These are phyloP conservation scores for Drosophila pseudotalamancana DNA, from an alignment of 2,888 invertebrate species.

Conservation along the genomic window DNA sequence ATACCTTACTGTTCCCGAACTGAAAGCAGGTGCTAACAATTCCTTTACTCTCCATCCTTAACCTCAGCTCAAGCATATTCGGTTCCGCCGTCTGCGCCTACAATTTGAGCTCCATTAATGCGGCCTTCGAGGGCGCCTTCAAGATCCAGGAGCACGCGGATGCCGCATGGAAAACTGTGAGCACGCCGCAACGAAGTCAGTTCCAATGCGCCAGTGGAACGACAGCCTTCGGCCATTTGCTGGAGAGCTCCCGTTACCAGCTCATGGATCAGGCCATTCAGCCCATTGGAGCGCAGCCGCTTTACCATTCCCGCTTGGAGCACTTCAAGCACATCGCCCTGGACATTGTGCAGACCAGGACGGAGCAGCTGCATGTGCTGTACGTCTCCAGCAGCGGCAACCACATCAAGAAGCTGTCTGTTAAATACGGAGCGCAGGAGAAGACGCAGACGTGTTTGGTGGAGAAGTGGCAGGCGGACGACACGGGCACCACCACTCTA, in stretches of 20 bases:
- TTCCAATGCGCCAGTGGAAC: conserved; percentile 87
- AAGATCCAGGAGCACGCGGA: conserved; percentile 92
- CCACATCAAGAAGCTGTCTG: conserved; percentile 91
- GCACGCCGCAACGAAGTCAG: conserved; percentile 86
- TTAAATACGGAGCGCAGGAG: conserved; percentile 86
- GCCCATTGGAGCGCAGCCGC: conserved; percentile 88
- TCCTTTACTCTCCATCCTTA: not conserved
- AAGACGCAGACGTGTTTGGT: conserved; percentile 90
- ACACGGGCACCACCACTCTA: conserved; percentile 82
- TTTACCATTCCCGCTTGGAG: conserved; percentile 89
- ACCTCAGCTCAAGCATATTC: conserved; percentile 90
- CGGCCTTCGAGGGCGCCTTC: conserved; percentile 93
- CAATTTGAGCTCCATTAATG: conserved; percentile 91
- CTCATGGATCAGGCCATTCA: conserved; percentile 95
- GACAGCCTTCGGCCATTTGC: conserved; percentile 84
- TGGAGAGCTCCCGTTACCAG: conserved; percentile 91
- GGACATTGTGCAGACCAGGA: conserved; percentile 90
- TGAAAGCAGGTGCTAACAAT: too few species aligned
- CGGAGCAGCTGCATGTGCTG: conserved; percentile 89
- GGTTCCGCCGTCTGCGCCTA: conserved; percentile 97
- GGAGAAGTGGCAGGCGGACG: conserved; percentile 91
- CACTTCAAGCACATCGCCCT: conserved; percentile 91
- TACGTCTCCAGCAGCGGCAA: conserved; percentile 92
- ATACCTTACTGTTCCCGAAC: too few species aligned
- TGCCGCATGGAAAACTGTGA: conserved; percentile 91